Conservation (phyloP, 2,888 invertebrate genomes). For the Biston stratarius region DNA sequence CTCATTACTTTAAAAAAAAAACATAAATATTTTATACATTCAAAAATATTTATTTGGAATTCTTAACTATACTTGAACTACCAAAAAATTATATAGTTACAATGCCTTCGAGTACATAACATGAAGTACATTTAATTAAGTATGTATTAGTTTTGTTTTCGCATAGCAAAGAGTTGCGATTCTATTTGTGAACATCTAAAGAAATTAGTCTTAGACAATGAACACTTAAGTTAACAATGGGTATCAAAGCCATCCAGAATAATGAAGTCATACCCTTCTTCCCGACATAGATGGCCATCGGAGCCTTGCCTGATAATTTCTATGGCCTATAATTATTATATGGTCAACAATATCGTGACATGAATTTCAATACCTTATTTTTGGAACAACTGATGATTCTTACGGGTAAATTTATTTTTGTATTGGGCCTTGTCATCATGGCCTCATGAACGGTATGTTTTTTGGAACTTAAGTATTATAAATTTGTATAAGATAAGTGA, state of each 20-base stretch:
- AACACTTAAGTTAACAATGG: constrained; percentile 16
- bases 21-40: too few species aligned
- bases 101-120: too few species aligned
- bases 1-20: too few species aligned
- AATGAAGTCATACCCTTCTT: constrained; percentile 32
- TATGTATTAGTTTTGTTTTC: background rate
- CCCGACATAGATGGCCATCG: constrained; percentile 11
- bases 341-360: constrained; percentile 50
- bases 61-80: background rate
- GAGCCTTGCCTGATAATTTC: constrained; percentile 57
- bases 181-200: constrained; percentile 1
- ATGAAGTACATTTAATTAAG: too few species aligned
- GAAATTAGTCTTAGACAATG: constrained; percentile 20
- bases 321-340: constrained; percentile 53
- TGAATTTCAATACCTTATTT: constrained; percentile 35
- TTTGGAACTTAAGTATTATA: background rate
- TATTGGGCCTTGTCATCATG: background rate
- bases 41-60: background rate
- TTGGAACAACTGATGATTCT: background rate
- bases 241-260: constrained; percentile 35
- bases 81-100: too few species aligned
- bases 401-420: background rate
- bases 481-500: too few species aligned
- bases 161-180: background rate
- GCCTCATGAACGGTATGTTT: background rate